phyloP scores from a whole-genome alignment of 2,113 vertebrate species.

The Ailurus styani region DNA sequence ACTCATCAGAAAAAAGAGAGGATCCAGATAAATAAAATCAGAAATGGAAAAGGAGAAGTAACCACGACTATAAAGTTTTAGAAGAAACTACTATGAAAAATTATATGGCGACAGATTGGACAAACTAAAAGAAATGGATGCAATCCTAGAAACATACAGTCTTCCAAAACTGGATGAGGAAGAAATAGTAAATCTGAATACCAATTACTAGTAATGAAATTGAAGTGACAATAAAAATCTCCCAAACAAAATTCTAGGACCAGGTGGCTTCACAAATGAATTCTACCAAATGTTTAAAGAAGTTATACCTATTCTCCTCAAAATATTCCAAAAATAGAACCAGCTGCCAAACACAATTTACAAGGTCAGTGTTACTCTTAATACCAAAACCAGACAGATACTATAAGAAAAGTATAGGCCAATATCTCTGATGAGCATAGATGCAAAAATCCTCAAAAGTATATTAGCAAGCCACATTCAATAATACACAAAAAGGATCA shows the following conservation, averaged over 20 bases:
- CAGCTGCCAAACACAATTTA: neutral
- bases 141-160: neutral
- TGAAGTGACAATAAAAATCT: neutral
- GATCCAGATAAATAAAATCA: neutral
- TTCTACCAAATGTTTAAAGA: neutral
- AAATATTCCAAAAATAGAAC: too few species aligned
- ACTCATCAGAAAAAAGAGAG: neutral
- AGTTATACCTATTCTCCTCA: neutral
- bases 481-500: neutral
- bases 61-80: neutral
- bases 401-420: neutral
- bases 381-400: neutral
- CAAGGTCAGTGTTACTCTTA: neutral
- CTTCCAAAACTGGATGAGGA: neutral
- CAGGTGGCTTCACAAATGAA: neutral
- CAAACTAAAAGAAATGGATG: neutral
- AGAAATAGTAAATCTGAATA: neutral
- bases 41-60: neutral
- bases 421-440: neutral
- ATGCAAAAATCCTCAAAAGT: neutral
- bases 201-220: neutral
- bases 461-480: neutral
- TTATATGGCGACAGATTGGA: neutral
- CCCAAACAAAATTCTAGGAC: neutral
- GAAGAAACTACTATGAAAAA: neutral